A percentile compares a stretch with the other conserved stretches of the same genome.
Evolutionary conservation across 2,888 invertebrate genomes (phyloP).

Genomic region (Epirrhoe tristata): DNA sequence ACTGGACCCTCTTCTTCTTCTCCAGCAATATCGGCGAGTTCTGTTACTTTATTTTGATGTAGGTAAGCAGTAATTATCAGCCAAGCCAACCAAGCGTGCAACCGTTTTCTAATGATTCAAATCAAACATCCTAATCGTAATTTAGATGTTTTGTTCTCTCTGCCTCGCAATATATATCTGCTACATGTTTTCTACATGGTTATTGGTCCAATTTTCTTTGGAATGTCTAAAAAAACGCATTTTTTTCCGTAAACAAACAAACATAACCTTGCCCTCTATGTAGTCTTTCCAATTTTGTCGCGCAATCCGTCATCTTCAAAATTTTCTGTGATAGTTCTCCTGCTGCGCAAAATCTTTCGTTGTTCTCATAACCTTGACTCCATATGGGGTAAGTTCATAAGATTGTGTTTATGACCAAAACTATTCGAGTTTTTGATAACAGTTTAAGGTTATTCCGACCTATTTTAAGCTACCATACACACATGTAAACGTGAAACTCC

Average conservation of each 20-base stretch:
- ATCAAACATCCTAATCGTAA: no score
- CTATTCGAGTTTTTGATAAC: neutral
- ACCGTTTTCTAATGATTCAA: no score
- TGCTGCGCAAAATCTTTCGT: slow-evolving; percentile 19
- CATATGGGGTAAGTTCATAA: neutral
- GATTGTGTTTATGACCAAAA: neutral
- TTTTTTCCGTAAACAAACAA: neutral
- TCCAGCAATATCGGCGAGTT: no score
- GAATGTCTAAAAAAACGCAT: neutral
- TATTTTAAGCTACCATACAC: no score
- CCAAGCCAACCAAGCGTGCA: no score
- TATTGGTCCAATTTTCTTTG: neutral
- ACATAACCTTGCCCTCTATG: slow-evolving; percentile 18
- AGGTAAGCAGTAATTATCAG: no score
- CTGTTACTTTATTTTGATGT: no score
- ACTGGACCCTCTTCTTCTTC: no score
- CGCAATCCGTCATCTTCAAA: slow-evolving; percentile 35
- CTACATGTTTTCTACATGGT: neutral
- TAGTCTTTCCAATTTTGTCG: slow-evolving; percentile 16
- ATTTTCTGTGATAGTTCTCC: slow-evolving; percentile 19
- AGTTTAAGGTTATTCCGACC: neutral
- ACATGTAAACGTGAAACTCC: no score
- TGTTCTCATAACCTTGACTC: neutral
- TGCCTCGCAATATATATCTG: neutral
- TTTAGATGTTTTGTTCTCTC: neutral